These are phyloP conservation scores for Agrypnus murinus DNA, from an alignment of 2,888 invertebrate genomes.

Conservation along the genomic window DNA sequence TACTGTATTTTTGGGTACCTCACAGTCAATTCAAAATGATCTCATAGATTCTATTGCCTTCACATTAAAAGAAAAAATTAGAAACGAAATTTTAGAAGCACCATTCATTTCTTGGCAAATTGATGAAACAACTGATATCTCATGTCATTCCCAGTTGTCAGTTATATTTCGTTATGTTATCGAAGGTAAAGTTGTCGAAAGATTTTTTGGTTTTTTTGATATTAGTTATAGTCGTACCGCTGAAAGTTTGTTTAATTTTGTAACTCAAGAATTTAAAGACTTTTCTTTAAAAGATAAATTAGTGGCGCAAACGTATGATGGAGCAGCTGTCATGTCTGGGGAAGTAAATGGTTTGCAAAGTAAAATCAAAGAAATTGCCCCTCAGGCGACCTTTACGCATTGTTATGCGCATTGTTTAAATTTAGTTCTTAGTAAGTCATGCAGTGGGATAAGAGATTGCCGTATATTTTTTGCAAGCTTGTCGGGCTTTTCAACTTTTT, in stretches of 20 bases:
- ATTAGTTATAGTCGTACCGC: conserved; percentile 58
- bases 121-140: conserved; percentile 59
- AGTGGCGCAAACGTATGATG: conserved; percentile 63
- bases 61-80: conserved; percentile 54
- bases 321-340: conserved; percentile 60
- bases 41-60: conserved; percentile 54
- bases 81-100: conserved; percentile 53
- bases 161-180: conserved; percentile 42
- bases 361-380: conserved; percentile 56
- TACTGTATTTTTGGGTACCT: too few relatives aligned
- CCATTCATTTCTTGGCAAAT: conserved; percentile 58
- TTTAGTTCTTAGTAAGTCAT: conserved; percentile 56
- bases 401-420: too few relatives aligned
- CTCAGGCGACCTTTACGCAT: conserved; percentile 53
- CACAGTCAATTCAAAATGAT: too few relatives aligned
- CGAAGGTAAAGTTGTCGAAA: conserved; percentile 53
- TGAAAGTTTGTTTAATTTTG: conserved; percentile 53
- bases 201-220: conserved; percentile 60
- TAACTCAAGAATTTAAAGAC: conserved; percentile 56
- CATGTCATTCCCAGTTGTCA: conserved; percentile 58
- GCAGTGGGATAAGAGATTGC: conserved; percentile 56
- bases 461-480: conserved; percentile 60
- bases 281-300: conserved; percentile 60
- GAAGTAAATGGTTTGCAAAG: conserved; percentile 60
- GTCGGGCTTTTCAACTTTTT: conserved; percentile 58